These are phyloP conservation scores for Molorchus minor DNA, from an alignment of 2,888 invertebrate species.

Conservation along the genomic window DNA sequence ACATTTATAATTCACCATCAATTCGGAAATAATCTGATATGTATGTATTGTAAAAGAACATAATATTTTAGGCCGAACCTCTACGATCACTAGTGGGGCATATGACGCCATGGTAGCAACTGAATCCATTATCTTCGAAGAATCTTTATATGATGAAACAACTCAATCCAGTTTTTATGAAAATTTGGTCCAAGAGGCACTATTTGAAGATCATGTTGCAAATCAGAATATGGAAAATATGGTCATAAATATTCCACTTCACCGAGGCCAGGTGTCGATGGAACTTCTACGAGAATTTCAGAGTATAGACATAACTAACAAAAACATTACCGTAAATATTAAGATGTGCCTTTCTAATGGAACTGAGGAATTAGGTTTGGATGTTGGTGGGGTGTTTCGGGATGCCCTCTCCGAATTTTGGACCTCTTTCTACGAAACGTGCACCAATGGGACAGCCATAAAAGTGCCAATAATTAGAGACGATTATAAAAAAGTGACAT, in stretches of 20 bases:
- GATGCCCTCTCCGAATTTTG: neutral
- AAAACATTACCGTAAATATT: neutral
- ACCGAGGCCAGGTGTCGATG: neutral
- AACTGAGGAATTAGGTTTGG: neutral
- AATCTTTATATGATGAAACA: no score
- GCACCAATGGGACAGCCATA: neutral
- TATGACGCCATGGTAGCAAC: no score
- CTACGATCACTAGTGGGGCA: neutral
- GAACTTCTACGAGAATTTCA: neutral
- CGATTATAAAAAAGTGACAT: neutral
- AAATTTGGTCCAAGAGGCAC: neutral
- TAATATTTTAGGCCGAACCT: neutral
- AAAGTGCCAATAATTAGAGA: conserved; percentile 1
- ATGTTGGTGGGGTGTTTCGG: neutral
- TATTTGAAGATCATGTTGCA: neutral
- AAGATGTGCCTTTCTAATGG: no score
- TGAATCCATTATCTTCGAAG: no score
- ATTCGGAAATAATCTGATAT: no score
- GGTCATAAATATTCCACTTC: neutral
- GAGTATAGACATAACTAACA: neutral
- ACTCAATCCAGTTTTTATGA: neutral
- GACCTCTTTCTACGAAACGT: neutral
- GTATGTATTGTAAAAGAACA: neutral
- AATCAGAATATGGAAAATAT: neutral
- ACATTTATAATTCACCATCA: no score